phyloP scores from a whole-genome alignment of 2,797 vertebrate genomes.

The Falco columbarius region DNA sequence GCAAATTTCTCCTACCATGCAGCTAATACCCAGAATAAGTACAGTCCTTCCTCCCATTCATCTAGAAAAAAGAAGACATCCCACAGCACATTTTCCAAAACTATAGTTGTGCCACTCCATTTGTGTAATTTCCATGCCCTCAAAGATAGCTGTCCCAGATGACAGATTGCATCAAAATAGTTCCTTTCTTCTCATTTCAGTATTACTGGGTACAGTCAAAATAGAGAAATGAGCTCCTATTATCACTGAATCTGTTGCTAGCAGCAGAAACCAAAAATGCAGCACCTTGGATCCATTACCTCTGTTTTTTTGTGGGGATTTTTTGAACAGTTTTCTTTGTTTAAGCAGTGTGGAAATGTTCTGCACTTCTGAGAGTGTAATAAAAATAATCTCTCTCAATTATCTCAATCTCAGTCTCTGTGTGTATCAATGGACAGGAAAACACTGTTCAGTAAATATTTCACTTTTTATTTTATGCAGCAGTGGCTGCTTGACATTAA shows the following conservation, averaged over 20 bases:
- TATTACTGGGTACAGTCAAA: background rate
- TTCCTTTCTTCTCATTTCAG: background rate
- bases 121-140: background rate
- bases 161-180: conserved; percentile 1
- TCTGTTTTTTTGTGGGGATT: background rate
- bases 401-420: background rate
- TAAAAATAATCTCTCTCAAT: background rate
- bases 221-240: background rate
- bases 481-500: background rate
- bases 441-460: background rate
- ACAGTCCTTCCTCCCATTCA: background rate
- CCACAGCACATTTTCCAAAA: background rate
- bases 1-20: background rate
- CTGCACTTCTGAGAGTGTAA: background rate
- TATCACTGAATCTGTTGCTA: background rate
- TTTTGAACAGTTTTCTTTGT: too few relatives aligned
- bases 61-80: background rate
- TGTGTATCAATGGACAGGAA: background rate
- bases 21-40: background rate
- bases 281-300: background rate
- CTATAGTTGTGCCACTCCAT: background rate
- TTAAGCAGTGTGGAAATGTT: background rate
- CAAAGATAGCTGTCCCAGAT: background rate
- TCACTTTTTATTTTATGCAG: background rate
- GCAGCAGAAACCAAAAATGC: background rate